phyloP scores from a whole-genome alignment of 2,888 invertebrate species.

The Caradrina clavipalpis region DNA sequence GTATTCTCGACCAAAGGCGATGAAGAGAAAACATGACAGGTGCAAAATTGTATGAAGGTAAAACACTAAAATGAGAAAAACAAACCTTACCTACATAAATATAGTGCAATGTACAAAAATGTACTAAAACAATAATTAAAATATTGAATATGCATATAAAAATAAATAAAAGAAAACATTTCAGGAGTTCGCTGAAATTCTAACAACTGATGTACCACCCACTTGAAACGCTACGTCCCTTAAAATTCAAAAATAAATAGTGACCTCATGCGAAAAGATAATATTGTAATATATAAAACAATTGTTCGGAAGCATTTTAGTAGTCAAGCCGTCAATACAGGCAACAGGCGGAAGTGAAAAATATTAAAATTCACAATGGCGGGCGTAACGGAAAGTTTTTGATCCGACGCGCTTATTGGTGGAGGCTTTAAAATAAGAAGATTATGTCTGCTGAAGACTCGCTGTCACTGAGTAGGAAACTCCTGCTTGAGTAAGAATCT shows the following conservation, averaged over 20 bases:
- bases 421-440: constrained; percentile 16
- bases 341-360: constrained; percentile 33
- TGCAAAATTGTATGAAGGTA: too few relatives aligned
- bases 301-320: constrained; percentile 19
- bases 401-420: constrained; percentile 30
- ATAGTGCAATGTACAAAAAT: too few relatives aligned
- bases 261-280: constrained; percentile 23
- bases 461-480: background rate
- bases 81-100: too few relatives aligned
- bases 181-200: background rate
- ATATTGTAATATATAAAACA: constrained; percentile 10
- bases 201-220: background rate
- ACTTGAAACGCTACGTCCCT: background rate
- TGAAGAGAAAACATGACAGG: too few relatives aligned
- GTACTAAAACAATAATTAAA: too few relatives aligned
- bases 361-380: constrained; percentile 57
- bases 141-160: too few relatives aligned
- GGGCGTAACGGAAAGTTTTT: constrained; percentile 42
- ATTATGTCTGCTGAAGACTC: constrained; percentile 7
- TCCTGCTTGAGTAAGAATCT: too few relatives aligned
- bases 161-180: too few relatives aligned
- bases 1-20: too few relatives aligned
- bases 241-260: constrained; percentile 14
- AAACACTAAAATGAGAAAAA: too few relatives aligned
- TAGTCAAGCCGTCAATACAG: constrained; percentile 19